Evolutionary conservation across 2,797 vertebrate genomes (phyloP).

Genomic region (Ctenosaura bakeri): DNA sequence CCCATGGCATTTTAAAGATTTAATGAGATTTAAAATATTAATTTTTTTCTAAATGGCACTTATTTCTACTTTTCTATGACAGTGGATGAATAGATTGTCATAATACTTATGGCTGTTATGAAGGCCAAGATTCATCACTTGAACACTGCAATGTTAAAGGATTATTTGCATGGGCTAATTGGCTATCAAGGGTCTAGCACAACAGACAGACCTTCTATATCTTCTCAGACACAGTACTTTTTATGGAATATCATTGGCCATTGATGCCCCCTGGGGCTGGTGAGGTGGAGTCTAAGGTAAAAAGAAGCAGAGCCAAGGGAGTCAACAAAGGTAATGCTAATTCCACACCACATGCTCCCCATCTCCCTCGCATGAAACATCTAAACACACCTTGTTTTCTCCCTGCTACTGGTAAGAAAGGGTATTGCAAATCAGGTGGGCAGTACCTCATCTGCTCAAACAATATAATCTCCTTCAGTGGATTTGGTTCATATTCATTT

Average conservation of each 20-base stretch:
- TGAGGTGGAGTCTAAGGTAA: too few species aligned
- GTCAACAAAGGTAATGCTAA: too few species aligned
- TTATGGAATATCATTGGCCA: too few species aligned
- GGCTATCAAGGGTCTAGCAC: not conserved
- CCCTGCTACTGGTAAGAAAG: too few species aligned
- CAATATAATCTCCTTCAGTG: too few species aligned
- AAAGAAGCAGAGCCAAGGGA: too few species aligned
- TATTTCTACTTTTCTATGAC: conserved; percentile 54
- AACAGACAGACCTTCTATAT: not conserved
- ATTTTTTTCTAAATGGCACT: conserved; percentile 75
- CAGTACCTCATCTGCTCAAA: too few species aligned
- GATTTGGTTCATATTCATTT: not conserved
- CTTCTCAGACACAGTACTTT: not conserved
- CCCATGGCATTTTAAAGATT: conserved; percentile 66
- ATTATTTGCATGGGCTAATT: conserved; percentile 7
- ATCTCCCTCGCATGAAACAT: too few species aligned
- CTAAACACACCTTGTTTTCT: too few species aligned
- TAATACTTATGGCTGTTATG: conserved; percentile 23
- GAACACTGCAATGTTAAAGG: not conserved
- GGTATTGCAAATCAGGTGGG: too few species aligned
- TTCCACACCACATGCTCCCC: too few species aligned
- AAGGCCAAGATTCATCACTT: conserved; percentile 25
- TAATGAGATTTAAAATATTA: conserved; percentile 76
- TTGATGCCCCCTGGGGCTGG: too few species aligned
- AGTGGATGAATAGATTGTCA: not conserved